phyloP scores from a whole-genome alignment of 2,113 vertebrate genomes.

The Megaptera novaeangliae region DNA sequence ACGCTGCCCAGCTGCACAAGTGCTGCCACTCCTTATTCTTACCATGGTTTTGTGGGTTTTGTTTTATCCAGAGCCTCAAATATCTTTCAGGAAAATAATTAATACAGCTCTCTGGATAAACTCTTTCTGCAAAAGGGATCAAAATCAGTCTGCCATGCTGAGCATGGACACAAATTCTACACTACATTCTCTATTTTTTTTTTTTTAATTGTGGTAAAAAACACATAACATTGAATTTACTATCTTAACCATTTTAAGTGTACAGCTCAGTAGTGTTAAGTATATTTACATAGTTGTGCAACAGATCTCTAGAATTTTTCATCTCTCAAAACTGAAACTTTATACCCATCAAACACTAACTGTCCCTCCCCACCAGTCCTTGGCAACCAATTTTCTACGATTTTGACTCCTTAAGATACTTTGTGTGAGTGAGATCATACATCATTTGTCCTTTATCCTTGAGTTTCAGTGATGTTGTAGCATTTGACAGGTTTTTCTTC shows the following conservation, averaged over 20 bases:
- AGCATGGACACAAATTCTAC: not conserved
- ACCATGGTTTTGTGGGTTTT: not conserved
- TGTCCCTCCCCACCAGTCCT: accelerated
- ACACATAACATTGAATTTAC: not conserved
- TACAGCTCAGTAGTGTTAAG: not conserved
- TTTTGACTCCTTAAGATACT: not conserved
- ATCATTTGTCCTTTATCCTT: not conserved
- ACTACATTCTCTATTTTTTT: accelerated
- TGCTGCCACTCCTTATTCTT: not conserved
- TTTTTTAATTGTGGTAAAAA: not conserved
- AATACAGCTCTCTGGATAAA: not conserved
- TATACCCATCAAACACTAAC: not conserved
- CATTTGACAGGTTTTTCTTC: not conserved
- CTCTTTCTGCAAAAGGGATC: not conserved
- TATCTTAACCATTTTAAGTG: not conserved
- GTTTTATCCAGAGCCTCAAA: not conserved
- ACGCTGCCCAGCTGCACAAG: accelerated
- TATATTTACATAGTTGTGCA: not conserved
- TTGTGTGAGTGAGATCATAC: not conserved
- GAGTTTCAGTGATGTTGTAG: not conserved
- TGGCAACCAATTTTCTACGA: not conserved
- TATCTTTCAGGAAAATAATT: not conserved
- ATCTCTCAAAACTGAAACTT: not conserved
- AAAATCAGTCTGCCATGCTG: not conserved
- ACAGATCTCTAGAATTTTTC: not conserved